These are phyloP conservation scores for Magallana angulata DNA, from an alignment of 1,140 invertebrate species.

Conservation along the genomic window DNA sequence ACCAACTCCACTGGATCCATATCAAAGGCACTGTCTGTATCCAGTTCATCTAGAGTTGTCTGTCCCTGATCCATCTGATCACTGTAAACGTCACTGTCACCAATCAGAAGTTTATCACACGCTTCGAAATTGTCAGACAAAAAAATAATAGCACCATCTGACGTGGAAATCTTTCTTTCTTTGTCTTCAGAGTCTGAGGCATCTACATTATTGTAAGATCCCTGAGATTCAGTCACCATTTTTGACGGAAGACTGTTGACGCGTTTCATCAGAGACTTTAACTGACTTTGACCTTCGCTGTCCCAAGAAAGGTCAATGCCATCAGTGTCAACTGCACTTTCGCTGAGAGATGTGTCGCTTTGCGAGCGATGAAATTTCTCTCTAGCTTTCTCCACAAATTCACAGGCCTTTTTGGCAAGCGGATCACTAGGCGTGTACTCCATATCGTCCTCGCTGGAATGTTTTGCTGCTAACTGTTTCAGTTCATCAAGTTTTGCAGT, in stretches of 20 bases:
- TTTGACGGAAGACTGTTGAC: constrained; percentile 18
- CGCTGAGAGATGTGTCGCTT: constrained; percentile 22
- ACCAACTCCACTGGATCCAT: constrained; percentile 14
- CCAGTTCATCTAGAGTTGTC: constrained; percentile 31
- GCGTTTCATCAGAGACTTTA: constrained; percentile 7
- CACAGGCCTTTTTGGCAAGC: constrained; percentile 40
- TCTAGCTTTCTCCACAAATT: constrained; percentile 45
- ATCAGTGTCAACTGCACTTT: constrained; percentile 43
- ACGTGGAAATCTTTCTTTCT: constrained; percentile 12
- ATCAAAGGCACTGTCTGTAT: constrained; percentile 35
- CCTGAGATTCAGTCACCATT: constrained; percentile 12
- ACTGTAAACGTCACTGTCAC: constrained; percentile 8
- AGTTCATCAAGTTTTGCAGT: constrained; percentile 66
- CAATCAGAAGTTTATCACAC: constrained; percentile 12
- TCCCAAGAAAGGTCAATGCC: constrained; percentile 51
- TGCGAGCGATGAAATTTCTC: constrained; percentile 37
- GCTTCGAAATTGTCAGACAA: constrained; percentile 12
- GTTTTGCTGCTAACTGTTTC: constrained; percentile 57
- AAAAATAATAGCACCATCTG: constrained; percentile 26
- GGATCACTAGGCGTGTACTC: constrained; percentile 50
- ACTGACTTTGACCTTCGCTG: constrained; percentile 40
- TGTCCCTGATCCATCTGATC: constrained; percentile 4
- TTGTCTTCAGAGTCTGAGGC: background rate
- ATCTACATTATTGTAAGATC: background rate
- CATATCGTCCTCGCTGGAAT: constrained; percentile 21